Base-by-base conservation (phyloP, 2,113 vertebrate species). In the Microtus richardsoni region DNA sequence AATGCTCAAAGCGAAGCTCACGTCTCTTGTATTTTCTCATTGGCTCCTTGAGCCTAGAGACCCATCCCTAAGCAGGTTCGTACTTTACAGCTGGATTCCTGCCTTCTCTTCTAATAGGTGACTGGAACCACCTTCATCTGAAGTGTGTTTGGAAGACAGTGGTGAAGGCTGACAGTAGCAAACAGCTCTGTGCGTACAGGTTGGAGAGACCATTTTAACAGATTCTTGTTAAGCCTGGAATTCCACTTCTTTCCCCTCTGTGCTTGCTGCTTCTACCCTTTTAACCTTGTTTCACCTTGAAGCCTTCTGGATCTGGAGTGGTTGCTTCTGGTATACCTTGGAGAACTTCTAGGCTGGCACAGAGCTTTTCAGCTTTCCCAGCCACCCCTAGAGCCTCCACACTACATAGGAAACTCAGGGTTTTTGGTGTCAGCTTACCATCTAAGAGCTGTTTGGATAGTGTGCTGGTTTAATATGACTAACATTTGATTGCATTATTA, bases 351-450 rank as follows among this genome's bases (percentile, higher is more conserved):
- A 58, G 28, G 13, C 58, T 74, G 71, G 19, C 64, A 62, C 26
- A 6, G 66, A 92, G 41, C 74, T 95, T 94, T 73, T 64, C 26
- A 60, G 36, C 24, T 36, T 87, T 96, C 79, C 62, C n/a, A 90
- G 71, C 9, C 30, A 28, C 17, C 8, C 17, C 30, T 10, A 62
- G 33, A 12, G 60, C 58, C 58, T 58, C 58, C 58, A 21, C 58
- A 58, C 58, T 68, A 5, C 80, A 60, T 83, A 28, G 1, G 19
- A 68, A 70, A 14, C 21, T 86, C 44, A 44, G 91, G 30, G 39
- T 39, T 22, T 36, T 95, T 89, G 36, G 44, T 79, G 73, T 93
- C n/a, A 75, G 5, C 2, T 95, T 73, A 60, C 30, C 5, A 1
- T 64, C 6, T 74, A 89, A 52, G 54, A 54, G 36, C 47, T 71